These are phyloP conservation scores for Strigamia maritima DNA, from an alignment of 2,888 invertebrate species.

Conservation along the genomic window DNA sequence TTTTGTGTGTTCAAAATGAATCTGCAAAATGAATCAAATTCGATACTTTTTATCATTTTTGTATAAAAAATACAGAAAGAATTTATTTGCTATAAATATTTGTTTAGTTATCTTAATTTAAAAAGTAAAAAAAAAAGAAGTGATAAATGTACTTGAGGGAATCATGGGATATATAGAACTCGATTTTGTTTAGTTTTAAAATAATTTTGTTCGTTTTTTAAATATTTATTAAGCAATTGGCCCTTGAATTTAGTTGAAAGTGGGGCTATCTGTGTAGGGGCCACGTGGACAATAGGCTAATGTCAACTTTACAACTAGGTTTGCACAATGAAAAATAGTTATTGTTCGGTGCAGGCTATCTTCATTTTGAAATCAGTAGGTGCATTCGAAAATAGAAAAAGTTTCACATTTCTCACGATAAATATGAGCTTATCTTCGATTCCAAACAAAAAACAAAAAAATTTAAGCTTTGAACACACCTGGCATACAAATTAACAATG, in stretches of 20 bases:
- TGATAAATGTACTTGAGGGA: too few relatives aligned
- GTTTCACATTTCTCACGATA: too few relatives aligned
- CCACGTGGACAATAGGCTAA: constrained; percentile 11
- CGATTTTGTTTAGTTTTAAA: not conserved
- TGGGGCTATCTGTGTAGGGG: not conserved
- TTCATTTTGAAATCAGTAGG: not conserved
- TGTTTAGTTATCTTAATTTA: not conserved
- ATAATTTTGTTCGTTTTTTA: not conserved
- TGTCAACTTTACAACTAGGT: not conserved
- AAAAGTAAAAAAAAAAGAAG: too few relatives aligned
- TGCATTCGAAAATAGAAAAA: not conserved
- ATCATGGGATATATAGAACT: not conserved
- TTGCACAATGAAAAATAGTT: constrained; percentile 4
- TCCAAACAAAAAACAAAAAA: too few relatives aligned
- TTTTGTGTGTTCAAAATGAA: not conserved
- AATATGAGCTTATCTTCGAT: too few relatives aligned
- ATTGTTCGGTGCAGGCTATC: not conserved
- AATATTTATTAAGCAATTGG: not conserved
- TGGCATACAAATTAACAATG: too few relatives aligned
- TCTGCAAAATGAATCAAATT: constrained; percentile 15
- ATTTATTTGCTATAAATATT: not conserved
- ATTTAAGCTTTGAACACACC: too few relatives aligned
- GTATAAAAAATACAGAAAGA: too few relatives aligned
- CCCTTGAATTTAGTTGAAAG: not conserved
- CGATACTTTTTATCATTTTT: not conserved